phyloP scores from a whole-genome alignment of 2,888 invertebrate genomes.

The Monopis laevigella region DNA sequence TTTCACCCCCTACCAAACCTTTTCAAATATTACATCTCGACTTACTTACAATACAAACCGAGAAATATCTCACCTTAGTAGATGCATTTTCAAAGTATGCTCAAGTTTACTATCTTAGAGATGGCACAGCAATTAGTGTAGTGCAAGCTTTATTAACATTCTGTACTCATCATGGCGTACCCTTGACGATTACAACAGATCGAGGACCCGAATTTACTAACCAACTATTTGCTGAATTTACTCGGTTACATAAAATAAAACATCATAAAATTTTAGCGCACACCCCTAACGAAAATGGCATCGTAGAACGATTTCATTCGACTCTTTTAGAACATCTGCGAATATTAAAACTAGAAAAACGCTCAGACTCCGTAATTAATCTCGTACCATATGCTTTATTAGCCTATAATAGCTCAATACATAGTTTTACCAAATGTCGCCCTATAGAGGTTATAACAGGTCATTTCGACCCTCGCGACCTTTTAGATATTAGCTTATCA shows the following conservation, averaged over 20 bases:
- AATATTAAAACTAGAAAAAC: constrained; percentile 17
- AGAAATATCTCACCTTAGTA: constrained; percentile 15
- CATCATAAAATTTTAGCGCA: constrained; percentile 21
- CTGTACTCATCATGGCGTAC: not conserved
- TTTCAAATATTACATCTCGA: constrained; percentile 23
- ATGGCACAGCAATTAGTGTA: not conserved
- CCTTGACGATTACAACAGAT: not conserved
- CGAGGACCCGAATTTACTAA: not conserved
- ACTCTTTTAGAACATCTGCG: constrained; percentile 12
- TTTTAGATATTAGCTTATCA: too few species aligned
- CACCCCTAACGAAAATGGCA: constrained; percentile 21
- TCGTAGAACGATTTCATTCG: constrained; percentile 21
- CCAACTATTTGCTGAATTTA: not conserved
- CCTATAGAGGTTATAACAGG: too few species aligned
- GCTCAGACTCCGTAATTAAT: constrained; percentile 20
- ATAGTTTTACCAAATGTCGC: too few species aligned
- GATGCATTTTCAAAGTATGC: constrained; percentile 16
- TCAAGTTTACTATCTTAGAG: constrained; percentile 16
- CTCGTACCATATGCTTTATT: constrained; percentile 19
- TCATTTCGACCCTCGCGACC: too few species aligned
- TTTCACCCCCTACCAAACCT: constrained; percentile 22
- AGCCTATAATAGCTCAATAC: constrained; percentile 23
- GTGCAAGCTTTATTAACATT: not conserved
- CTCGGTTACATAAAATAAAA: not conserved
- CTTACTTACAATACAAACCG: constrained; percentile 4